Evolutionary conservation across 1,140 invertebrate species (phyloP), one percentile per base, ranked within the genome.

Genomic region (Drosophila burlai): DNA sequence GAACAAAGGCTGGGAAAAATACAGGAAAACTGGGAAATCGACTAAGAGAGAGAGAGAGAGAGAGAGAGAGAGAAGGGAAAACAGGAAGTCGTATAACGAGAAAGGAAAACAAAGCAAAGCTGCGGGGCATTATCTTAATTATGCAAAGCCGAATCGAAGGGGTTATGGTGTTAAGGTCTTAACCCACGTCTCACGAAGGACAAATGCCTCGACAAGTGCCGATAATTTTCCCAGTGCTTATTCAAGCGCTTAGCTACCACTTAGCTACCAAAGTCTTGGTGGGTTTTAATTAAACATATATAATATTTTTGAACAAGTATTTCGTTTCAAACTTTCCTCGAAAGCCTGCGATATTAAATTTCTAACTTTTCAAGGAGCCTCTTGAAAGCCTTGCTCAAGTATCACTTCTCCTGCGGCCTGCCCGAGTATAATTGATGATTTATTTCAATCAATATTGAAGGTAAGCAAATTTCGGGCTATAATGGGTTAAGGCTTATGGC

Each of bases 41-140:
- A 29, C 16, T 36, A 13, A 29, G 24, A 34, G 18, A 29, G 8
- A 3, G 5, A 34, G 18, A 16, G 31, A 16, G 21, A 40, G 47
- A 54, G 4, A 4, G 31, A 10, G 18, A 38, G 13, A 24, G 34
- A 40, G 11, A 54, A 40, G 26, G 45, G 34, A 36, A 47, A 76
- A 46, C 58, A 45, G 57, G 24, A 77, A 58, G 31, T 46, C 50
- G 21, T 24, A 36, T 63, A 62, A 75, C 29, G 50, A 54, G 29
- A 49, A 75, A 50, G 45, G 26, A 59, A 43, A 60, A 50, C 69
- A 72, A 72, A 52, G 43, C 36, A 45, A 73, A n/a, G 46, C 54
- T 72, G 36, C 46, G 21, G 31, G 67, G 67, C 46, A 61, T 61
- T 61, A 74, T 74, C 68, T 74, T 74, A 74, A 74, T 74, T 74